Conservation (phyloP, 2,888 invertebrate species). For the Drosophila demipolita region DNA sequence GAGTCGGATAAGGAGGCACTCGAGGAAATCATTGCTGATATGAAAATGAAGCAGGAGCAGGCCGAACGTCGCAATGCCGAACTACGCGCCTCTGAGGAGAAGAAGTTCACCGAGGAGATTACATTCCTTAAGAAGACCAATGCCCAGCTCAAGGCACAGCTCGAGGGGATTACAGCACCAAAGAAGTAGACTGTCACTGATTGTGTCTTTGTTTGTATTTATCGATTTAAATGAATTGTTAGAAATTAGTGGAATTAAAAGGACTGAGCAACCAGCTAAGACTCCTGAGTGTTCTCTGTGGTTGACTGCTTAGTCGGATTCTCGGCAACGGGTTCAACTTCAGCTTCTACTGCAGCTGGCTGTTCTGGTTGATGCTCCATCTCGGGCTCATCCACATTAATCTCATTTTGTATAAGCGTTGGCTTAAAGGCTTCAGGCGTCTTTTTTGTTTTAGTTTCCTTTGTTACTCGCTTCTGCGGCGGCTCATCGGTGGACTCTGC, state of each 20-base stretch:
- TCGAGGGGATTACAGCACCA: constrained; percentile 97
- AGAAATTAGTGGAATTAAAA: constrained; percentile 54
- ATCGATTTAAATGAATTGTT: constrained; percentile 50
- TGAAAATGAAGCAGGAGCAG: constrained; percentile 92
- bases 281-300: constrained; percentile 11
- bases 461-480: constrained; percentile 49
- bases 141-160: constrained; percentile 96
- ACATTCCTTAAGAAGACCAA: constrained; percentile 97
- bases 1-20: constrained; percentile 85
- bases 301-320: constrained; percentile 1
- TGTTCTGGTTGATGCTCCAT: constrained; percentile 14
- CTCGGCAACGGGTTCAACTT: constrained; percentile 11
- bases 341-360: background rate
- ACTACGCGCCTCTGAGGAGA: constrained; percentile 94
- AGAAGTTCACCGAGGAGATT: constrained; percentile 96
- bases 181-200: constrained; percentile 89
- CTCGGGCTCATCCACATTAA: constrained; percentile 77
- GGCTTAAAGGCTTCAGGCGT: constrained; percentile 76
- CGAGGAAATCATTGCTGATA: constrained; percentile 86
- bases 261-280: constrained; percentile 42
- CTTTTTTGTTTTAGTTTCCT: constrained; percentile 44
- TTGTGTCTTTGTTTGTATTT: constrained; percentile 34
- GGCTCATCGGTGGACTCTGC: constrained; percentile 50
- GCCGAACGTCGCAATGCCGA: constrained; percentile 93
- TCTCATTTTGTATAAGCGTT: constrained; percentile 86